Conservation (phyloP, 1,140 invertebrate species). For the Paraescarpia echinospica region DNA sequence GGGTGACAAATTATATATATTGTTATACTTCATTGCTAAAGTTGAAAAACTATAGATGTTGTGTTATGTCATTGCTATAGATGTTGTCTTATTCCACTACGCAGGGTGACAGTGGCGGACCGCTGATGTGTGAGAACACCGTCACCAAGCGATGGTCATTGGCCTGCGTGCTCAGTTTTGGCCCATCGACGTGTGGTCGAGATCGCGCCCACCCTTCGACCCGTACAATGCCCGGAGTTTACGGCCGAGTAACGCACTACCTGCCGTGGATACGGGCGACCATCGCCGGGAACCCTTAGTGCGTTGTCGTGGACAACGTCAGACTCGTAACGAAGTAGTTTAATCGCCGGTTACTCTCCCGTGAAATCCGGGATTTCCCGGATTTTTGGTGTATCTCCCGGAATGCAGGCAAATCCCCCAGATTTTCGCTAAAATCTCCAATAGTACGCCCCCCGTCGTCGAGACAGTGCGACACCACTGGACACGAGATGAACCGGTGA, state of each 20-base stretch:
- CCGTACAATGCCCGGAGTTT: not conserved
- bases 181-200: slow-evolving; percentile 11
- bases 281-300: not conserved
- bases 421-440: too few relatives aligned
- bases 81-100: slow-evolving; percentile 40
- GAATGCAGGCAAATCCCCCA: too few relatives aligned
- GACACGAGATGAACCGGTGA: too few relatives aligned
- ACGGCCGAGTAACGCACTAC: not conserved
- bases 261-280: not conserved
- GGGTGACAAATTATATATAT: too few relatives aligned
- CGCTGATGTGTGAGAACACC: slow-evolving; percentile 80
- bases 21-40: too few relatives aligned
- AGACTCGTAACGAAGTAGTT: too few relatives aligned
- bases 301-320: not conserved
- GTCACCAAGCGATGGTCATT: slow-evolving; percentile 79
- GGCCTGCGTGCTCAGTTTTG: slow-evolving; percentile 83
- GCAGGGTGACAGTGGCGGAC: slow-evolving; percentile 85
- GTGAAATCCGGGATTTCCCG: too few relatives aligned
- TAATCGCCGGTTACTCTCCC: too few relatives aligned
- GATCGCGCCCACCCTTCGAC: not conserved
- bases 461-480: not conserved
- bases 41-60: too few relatives aligned
- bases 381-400: too few relatives aligned
- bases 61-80: too few relatives aligned
- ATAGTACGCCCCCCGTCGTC: too few relatives aligned